Evolutionary conservation across 2,797 vertebrate species (phyloP).

Genomic region (Silurus lanzhouensis): DNA sequence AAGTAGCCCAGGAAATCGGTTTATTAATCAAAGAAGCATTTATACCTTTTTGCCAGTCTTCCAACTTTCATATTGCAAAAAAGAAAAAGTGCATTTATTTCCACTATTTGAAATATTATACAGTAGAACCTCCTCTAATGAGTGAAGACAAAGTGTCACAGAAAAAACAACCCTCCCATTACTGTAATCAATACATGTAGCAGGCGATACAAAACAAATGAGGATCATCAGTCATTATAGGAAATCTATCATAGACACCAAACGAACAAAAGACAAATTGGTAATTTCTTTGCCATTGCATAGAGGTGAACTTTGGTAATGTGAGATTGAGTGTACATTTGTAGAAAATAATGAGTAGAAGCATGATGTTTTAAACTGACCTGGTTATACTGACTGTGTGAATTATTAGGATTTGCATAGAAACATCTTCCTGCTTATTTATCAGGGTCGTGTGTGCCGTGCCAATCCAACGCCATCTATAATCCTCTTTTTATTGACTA

Average conservation of each 20-base stretch:
- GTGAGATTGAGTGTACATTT: not conserved
- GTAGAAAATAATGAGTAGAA: not conserved
- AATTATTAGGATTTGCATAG: constrained; percentile 26
- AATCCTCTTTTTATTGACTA: constrained; percentile 38
- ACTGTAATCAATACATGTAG: constrained; percentile 3
- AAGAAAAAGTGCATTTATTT: not conserved
- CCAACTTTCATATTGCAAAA: not conserved
- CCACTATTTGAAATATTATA: constrained; percentile 8
- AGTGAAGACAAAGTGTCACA: constrained; percentile 1
- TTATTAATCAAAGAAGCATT: constrained; percentile 4
- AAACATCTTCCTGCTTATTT: constrained; percentile 9
- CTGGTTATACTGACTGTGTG: constrained; percentile 7
- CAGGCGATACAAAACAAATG: constrained; percentile 16
- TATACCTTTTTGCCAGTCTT: not conserved
- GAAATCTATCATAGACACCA: constrained; percentile 12
- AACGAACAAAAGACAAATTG: constrained; percentile 10
- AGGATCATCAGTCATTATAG: constrained; percentile 25
- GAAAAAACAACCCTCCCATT: not conserved
- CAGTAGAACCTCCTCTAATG: constrained; percentile 5
- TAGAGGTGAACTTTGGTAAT: not conserved
- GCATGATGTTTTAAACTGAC: not conserved
- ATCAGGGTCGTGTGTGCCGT: constrained; percentile 12
- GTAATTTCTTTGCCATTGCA: not conserved
- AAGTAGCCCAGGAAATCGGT: not conserved
- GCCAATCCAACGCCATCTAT: constrained; percentile 1